Evolutionary conservation across 2,888 invertebrate genomes (phyloP).

Genomic region (Mythimna vitellina): DNA sequence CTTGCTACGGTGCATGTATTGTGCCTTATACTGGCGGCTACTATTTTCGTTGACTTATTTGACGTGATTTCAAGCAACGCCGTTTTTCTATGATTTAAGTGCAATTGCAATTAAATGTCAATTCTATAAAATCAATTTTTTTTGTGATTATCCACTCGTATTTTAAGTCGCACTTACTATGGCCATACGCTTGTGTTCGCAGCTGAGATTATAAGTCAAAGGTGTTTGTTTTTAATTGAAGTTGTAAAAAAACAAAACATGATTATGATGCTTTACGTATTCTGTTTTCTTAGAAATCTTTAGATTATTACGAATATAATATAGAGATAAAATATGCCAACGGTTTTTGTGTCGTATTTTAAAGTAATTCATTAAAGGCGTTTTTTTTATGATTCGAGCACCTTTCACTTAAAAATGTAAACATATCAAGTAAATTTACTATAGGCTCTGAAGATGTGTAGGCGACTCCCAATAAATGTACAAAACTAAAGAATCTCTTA

Average conservation of each 20-base stretch:
- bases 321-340: constrained; percentile 20
- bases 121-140: constrained; percentile 2
- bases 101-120: constrained; percentile 30
- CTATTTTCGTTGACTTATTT: background rate
- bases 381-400: background rate
- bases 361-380: background rate
- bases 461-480: constrained; percentile 52
- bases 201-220: constrained; percentile 10
- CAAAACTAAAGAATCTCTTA: constrained; percentile 57
- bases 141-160: constrained; percentile 10
- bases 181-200: constrained; percentile 25
- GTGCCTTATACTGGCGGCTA: no score
- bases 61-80: background rate
- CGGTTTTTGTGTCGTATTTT: constrained; percentile 23
- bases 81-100: constrained; percentile 19
- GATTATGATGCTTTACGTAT: background rate
- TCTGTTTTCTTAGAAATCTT: constrained; percentile 9
- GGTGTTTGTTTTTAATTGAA: constrained; percentile 21
- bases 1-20: background rate
- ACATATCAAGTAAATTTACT: constrained; percentile 21
- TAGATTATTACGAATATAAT: constrained; percentile 10
- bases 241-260: background rate
- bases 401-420: constrained; percentile 5
- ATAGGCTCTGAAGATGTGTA: constrained; percentile 9
- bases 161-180: constrained; percentile 37